Conservation (phyloP, 2,888 invertebrate genomes). For the Esperia sulphurella region DNA sequence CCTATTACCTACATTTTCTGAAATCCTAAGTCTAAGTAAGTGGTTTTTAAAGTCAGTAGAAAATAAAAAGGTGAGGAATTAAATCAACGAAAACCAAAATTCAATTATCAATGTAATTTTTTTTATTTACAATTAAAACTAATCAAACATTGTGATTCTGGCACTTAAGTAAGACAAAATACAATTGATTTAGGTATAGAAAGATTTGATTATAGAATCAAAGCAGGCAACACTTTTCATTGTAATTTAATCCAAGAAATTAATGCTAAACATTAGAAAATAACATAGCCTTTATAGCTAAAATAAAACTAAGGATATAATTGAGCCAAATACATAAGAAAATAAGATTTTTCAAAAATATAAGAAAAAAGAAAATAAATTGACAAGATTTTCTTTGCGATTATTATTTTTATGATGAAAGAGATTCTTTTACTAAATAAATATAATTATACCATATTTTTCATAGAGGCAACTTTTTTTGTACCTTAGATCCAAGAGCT, state of each 20-base stretch:
- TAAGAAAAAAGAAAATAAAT: too few species aligned
- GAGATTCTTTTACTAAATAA: background rate
- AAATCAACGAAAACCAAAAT: constrained; percentile 2
- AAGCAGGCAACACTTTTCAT: background rate
- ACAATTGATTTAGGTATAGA: background rate
- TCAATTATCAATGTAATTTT: constrained; percentile 18
- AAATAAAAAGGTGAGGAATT: too few species aligned
- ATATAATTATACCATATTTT: background rate
- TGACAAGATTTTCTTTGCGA: too few species aligned
- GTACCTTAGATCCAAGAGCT: background rate
- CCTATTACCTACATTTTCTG: too few species aligned
- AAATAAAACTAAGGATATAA: background rate
- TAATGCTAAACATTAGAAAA: too few species aligned
- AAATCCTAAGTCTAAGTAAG: too few species aligned
- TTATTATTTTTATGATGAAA: too few species aligned
- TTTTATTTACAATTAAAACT: constrained; percentile 29
- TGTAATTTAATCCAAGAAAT: background rate
- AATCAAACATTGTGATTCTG: constrained; percentile 22
- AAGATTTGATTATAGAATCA: constrained; percentile 7
- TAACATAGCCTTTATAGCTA: too few species aligned
- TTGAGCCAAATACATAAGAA: background rate
- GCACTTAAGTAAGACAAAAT: constrained; percentile 9
- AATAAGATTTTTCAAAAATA: background rate
- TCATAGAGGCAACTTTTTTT: background rate
- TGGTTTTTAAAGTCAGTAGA: too few species aligned